Conservation (phyloP, 2,888 invertebrate genomes). For the Polyommatus icarus region DNA sequence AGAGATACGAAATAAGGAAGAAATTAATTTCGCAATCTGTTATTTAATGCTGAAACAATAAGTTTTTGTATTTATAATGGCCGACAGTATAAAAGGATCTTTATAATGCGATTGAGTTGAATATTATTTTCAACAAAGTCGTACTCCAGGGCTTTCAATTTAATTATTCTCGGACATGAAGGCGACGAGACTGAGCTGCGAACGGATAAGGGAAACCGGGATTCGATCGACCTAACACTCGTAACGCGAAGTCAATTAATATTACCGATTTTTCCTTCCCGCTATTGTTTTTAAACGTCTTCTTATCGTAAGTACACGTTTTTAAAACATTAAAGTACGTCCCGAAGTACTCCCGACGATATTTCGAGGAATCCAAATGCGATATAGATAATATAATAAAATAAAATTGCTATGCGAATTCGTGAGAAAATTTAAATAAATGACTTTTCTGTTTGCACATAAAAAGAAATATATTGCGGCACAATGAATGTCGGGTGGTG, state of each 20-base stretch:
- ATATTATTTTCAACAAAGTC: constrained; percentile 71
- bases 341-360: constrained; percentile 50
- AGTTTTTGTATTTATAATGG: constrained; percentile 38
- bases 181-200: constrained; percentile 52
- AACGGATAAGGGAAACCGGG: constrained; percentile 39
- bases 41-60: constrained; percentile 27
- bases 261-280: not conserved
- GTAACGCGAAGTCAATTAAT: not conserved
- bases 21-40: constrained; percentile 16
- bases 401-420: constrained; percentile 80
- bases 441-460: constrained; percentile 81
- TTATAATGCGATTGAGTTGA: constrained; percentile 75
- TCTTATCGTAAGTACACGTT: constrained; percentile 19
- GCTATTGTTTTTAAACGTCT: not conserved
- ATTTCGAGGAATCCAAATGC: constrained; percentile 72
- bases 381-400: constrained; percentile 80
- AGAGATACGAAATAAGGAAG: not conserved
- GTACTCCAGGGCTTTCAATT: constrained; percentile 67
- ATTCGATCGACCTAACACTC: constrained; percentile 43
- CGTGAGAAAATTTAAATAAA: constrained; percentile 81
- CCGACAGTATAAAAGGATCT: constrained; percentile 63
- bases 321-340: constrained; percentile 34
- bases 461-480: constrained; percentile 82
- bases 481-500: constrained; percentile 78
- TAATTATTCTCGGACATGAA: constrained; percentile 73